Percentiles rank a stretch among this genome's conserved stretches.
Evolutionary conservation across 2,888 invertebrate genomes (phyloP).

Genomic region (Ormyrus labotus): DNA sequence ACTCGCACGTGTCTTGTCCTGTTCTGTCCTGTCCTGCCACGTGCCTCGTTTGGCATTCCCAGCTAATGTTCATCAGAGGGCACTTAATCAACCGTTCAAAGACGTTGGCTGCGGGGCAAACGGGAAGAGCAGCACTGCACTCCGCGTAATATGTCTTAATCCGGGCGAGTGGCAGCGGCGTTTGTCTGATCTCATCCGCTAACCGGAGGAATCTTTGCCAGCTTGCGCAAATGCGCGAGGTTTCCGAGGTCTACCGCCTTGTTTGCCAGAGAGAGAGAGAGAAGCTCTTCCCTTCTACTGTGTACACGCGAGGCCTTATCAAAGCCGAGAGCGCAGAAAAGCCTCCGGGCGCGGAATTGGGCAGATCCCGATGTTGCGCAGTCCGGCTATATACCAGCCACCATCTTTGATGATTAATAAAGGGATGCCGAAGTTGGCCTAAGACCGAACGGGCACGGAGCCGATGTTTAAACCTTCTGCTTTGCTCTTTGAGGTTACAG

Average conservation of each 20-base stretch:
- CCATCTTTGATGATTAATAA: conserved; percentile 10
- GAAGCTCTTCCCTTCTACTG: too few relatives aligned
- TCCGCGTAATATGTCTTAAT: conserved; percentile 45
- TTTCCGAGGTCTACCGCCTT: conserved; percentile 41
- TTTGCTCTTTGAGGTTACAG: background rate
- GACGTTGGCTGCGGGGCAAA: background rate
- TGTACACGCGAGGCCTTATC: too few relatives aligned
- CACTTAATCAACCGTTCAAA: conserved; percentile 36
- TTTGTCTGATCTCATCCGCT: too few relatives aligned
- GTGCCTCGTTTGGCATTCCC: background rate
- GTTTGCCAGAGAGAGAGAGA: conserved; percentile 15
- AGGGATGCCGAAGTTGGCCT: background rate
- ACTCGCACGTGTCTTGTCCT: too few relatives aligned
- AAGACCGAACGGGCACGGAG: background rate
- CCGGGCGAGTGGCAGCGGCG: background rate
- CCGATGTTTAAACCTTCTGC: background rate
- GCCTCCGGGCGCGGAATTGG: background rate
- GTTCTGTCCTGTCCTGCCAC: too few relatives aligned
- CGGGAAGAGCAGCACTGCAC: background rate
- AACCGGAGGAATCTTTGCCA: conserved; percentile 34
- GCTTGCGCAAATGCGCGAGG: conserved; percentile 44
- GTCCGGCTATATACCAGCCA: background rate
- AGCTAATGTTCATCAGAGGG: conserved; percentile 2
- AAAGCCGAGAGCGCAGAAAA: background rate
- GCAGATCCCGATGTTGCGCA: background rate